phyloP scores from a whole-genome alignment of 2,113 vertebrate genomes.

The Psittacus erithacus region DNA sequence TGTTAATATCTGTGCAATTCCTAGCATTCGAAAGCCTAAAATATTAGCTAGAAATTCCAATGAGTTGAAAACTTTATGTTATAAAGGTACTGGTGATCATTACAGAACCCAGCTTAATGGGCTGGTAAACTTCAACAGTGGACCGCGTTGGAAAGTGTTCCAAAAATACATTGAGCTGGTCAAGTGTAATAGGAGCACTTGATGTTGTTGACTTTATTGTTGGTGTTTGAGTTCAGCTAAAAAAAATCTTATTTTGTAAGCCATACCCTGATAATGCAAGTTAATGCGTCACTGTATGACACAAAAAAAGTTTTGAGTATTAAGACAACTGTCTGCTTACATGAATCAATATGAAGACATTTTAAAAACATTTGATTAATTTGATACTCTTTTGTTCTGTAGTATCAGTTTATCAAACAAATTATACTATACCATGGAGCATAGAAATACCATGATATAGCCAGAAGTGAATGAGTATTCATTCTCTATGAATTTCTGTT shows the following conservation, averaged over 20 bases:
- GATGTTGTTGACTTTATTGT: background rate
- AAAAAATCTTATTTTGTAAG: background rate
- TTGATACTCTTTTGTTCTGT: background rate
- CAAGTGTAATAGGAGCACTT: background rate
- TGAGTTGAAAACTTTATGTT: background rate
- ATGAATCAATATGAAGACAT: background rate
- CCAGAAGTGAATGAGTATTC: background rate
- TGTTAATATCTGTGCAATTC: background rate
- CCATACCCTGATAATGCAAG: background rate
- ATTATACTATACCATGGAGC: background rate
- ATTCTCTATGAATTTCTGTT: background rate
- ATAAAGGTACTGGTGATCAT: background rate
- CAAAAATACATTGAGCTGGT: background rate
- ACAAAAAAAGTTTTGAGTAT: background rate
- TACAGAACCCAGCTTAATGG: rapidly evolving
- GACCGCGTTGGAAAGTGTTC: background rate
- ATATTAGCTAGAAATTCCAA: background rate
- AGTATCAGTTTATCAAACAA: background rate
- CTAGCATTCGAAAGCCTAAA: background rate
- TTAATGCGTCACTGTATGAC: background rate
- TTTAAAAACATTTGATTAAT: background rate
- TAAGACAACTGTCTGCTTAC: background rate
- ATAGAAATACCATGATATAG: background rate
- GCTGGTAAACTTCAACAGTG: background rate
- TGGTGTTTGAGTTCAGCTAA: background rate